These are phyloP conservation scores for Griposia aprilina DNA, from an alignment of 2,888 invertebrate genomes.

Conservation along the genomic window DNA sequence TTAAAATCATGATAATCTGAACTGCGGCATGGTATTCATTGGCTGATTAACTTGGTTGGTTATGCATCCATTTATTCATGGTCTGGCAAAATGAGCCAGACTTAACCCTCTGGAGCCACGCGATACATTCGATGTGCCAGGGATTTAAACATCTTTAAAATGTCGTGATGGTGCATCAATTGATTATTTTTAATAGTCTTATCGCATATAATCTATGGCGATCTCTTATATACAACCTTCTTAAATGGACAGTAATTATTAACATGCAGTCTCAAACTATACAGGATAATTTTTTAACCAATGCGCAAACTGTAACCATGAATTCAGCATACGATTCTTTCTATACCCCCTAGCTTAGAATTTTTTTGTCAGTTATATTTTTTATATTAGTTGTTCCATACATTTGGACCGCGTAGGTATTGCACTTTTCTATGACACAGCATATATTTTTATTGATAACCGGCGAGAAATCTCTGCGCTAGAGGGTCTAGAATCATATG, in stretches of 20 bases:
- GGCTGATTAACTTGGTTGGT: slow-evolving; percentile 42
- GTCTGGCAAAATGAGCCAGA: slow-evolving; percentile 32
- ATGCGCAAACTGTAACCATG: no score
- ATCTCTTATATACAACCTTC: neutral
- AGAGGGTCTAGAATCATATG: no score
- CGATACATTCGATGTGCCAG: slow-evolving; percentile 21
- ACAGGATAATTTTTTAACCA: no score
- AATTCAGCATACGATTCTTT: no score
- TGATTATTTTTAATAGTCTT: neutral
- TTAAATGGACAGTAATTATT: neutral
- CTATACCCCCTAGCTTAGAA: no score
- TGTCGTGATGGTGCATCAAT: neutral
- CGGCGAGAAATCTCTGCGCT: no score
- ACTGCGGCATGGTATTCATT: slow-evolving; percentile 38
- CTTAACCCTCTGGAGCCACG: slow-evolving; percentile 22
- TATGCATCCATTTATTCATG: slow-evolving; percentile 45
- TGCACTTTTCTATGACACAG: no score
- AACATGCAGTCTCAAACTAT: neutral
- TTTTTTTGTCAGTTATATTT: no score
- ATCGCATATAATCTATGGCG: neutral
- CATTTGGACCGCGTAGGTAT: no score
- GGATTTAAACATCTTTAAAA: slow-evolving; percentile 22
- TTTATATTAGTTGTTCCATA: no score
- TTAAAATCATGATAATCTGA: slow-evolving; percentile 51
- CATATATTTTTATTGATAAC: no score